phyloP scores from a whole-genome alignment of 2,797 vertebrate species.

The Danio aesculapii region DNA sequence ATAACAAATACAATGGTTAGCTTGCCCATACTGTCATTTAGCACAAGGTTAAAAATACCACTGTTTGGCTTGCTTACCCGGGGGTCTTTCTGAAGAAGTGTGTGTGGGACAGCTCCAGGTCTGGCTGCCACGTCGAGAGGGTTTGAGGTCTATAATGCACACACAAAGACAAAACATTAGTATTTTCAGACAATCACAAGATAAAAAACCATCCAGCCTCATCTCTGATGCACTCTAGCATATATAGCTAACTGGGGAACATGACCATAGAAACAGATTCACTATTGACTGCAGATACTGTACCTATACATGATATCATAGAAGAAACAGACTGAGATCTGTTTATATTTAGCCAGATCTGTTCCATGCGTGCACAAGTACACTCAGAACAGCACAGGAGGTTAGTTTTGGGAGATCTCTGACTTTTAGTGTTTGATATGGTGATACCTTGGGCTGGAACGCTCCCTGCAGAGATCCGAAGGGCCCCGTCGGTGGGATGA shows the following conservation, averaged over 20 bases:
- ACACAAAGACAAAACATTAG: constrained; percentile 35
- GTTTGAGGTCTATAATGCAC: constrained; percentile 87
- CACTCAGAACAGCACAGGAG: constrained; percentile 2
- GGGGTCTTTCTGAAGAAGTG: constrained; percentile 95
- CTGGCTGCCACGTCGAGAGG: constrained; percentile 93
- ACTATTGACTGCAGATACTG: not conserved
- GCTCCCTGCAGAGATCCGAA: constrained; percentile 97
- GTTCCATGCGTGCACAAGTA: constrained; percentile 1
- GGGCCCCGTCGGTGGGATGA: constrained; percentile 95
- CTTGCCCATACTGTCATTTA: not conserved
- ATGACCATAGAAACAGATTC: not conserved
- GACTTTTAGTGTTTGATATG: constrained; percentile 47
- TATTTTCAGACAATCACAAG: not conserved
- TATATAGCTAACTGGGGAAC: not conserved
- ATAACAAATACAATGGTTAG: constrained; percentile 19
- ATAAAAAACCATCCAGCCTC: not conserved
- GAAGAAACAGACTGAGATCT: constrained; percentile 5
- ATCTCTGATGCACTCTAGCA: not conserved
- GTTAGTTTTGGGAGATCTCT: constrained; percentile 18
- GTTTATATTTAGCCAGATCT: constrained; percentile 11
- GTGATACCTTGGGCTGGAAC: constrained; percentile 94
- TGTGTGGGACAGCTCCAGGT: constrained; percentile 93
- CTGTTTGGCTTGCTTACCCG: constrained; percentile 81
- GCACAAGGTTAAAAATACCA: constrained; percentile 34
- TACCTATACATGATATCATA: not conserved